phyloP scores from a whole-genome alignment of 1,140 invertebrate species.

The Neodiprion fabricii region DNA sequence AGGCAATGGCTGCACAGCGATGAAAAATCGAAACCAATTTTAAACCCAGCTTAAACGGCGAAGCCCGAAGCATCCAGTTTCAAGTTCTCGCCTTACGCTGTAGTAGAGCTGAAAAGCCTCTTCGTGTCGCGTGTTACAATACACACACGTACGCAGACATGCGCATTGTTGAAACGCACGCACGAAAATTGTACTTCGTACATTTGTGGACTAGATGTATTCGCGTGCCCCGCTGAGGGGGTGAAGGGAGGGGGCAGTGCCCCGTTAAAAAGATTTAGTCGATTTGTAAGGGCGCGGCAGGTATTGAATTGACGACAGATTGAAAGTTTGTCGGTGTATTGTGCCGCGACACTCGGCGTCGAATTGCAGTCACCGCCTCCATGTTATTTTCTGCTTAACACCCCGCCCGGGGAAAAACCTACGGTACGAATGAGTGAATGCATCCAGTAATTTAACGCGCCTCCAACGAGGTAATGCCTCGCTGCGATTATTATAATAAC shows the following conservation, averaged over 20 bases:
- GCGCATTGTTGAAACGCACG: too few species aligned
- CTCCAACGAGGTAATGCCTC: conserved; percentile 1
- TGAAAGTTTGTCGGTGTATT: conserved; percentile 49
- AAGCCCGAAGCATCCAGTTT: conserved; percentile 2
- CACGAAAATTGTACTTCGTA: too few species aligned
- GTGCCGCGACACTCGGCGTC: conserved; percentile 40
- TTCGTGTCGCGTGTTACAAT: background rate
- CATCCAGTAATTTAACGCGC: conserved; percentile 1
- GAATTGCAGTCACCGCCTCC: conserved; percentile 43
- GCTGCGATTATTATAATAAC: conserved; percentile 2
- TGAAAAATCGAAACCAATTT: background rate
- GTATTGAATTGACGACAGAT: conserved; percentile 51
- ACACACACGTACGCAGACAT: too few species aligned
- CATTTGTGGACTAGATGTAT: background rate
- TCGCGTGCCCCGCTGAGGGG: background rate
- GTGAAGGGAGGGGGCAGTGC: background rate
- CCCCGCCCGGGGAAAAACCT: conserved; percentile 6
- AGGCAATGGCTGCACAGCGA: background rate
- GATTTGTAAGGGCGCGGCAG: conserved; percentile 21
- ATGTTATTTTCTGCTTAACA: conserved; percentile 12
- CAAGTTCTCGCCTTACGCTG: conserved; percentile 4
- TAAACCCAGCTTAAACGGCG: background rate
- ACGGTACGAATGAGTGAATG: background rate
- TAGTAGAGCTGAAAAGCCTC: background rate
- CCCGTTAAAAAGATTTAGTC: conserved; percentile 5